These are phyloP conservation scores for Galbula dea DNA, from an alignment of 2,113 vertebrate species.

Conservation along the genomic window DNA sequence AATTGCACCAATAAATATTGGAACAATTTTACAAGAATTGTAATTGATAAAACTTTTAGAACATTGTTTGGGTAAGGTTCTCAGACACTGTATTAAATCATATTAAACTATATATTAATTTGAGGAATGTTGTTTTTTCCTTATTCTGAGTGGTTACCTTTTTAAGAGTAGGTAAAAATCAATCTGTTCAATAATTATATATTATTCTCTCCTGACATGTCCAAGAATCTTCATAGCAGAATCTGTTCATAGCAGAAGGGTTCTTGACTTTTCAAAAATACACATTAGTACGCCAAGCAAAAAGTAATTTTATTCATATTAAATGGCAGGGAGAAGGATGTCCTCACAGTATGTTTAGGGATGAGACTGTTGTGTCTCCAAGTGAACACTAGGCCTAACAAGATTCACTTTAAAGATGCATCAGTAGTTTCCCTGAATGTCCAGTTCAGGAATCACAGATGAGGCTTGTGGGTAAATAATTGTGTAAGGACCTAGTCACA, in stretches of 20 bases:
- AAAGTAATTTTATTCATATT: background rate
- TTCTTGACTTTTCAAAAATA: background rate
- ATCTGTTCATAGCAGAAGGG: background rate
- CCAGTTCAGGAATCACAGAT: background rate
- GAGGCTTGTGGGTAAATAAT: background rate
- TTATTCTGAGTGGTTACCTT: background rate
- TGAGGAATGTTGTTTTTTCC: background rate
- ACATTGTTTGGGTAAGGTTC: background rate
- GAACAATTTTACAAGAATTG: background rate
- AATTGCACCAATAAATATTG: background rate
- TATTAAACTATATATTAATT: background rate
- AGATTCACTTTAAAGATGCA: background rate
- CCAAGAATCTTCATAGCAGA: background rate
- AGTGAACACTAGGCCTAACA: background rate
- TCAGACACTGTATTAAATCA: background rate
- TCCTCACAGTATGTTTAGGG: background rate
- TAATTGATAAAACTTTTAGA: background rate
- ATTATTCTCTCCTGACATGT: background rate
- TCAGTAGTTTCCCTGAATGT: background rate
- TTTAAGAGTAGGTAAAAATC: background rate
- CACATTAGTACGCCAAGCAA: fast-evolving
- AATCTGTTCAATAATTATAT: background rate
- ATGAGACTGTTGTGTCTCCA: background rate
- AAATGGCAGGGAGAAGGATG: background rate
- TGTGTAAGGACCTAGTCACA: background rate